Evolutionary conservation across 2,888 invertebrate species (phyloP), one percentile per base, ranked within the genome.

Genomic region (Mayetiola destructor): DNA sequence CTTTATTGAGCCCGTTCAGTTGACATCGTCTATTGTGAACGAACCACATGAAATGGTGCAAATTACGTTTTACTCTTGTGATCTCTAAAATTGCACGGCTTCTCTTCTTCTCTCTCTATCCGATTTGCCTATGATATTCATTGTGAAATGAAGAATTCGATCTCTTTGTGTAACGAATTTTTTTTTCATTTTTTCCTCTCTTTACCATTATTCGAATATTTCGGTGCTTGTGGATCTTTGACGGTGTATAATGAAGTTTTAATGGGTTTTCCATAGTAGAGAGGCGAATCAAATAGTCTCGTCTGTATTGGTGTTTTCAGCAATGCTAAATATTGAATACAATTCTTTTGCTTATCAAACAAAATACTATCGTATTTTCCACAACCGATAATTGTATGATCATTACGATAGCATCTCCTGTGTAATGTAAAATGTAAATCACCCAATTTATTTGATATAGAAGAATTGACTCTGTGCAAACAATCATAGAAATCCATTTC

Each of bases 271-370:
- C 39, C 29, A 14, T 10, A 20, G 18, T 61, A 73, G 35, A 68
- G 72, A 1, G 72, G 72, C 61, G 69, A 67, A 40, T 72, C 70
- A 56, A 70, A 73, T 56, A 67, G 69, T 57, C 71, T 72, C 69
- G 69, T 71, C 10, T 63, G 32, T 35, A 64, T 64, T 6, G 65
- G 54, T 30, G 61, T 61, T 2, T 39, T 59, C 32, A 62, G 63
- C 59, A 71, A 64, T 9, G 68, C 63, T 23, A 61, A 62, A 55
- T 73, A 72, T 9, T 66, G 67, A n/a, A 71, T 64, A 61, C 72
- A 72, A 2, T 73, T 66, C 54, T 65, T 48, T 4, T 12, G n/a
- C 4, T 16, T 16, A 9, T 16, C 37, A 18, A 69, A 63, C 4
- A 64, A 65, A n/a, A n/a, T n/a, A 1, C 66, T 66, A 54, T 64